Evolutionary conservation across 2,113 vertebrate species (phyloP).

Genomic region (Erinaceus europaeus): DNA sequence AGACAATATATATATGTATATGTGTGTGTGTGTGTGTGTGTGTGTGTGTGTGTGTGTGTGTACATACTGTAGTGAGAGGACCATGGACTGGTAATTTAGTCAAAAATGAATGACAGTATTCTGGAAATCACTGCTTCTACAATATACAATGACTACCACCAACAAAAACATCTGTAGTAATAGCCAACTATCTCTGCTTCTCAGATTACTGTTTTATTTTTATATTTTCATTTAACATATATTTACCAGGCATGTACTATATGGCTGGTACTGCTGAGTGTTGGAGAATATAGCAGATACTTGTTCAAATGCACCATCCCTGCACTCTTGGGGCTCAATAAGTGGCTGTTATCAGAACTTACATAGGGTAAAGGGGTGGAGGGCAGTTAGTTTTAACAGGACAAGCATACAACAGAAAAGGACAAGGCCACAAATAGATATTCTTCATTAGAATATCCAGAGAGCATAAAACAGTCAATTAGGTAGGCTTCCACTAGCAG

Average conservation of each 20-base stretch:
- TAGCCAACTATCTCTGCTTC: background rate
- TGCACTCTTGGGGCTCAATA: background rate
- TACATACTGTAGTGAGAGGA: no score
- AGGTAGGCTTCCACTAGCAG: no score
- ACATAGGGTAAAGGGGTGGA: background rate
- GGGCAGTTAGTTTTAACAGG: background rate
- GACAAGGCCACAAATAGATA: background rate
- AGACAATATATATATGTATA: no score
- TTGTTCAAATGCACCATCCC: background rate
- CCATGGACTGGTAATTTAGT: background rate
- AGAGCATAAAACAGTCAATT: background rate
- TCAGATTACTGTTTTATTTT: background rate
- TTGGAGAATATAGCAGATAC: background rate
- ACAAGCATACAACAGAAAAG: background rate
- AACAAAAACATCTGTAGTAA: background rate
- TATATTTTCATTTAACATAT: background rate
- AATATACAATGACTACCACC: no score
- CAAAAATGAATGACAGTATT: background rate
- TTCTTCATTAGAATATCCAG: background rate
- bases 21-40: no score
- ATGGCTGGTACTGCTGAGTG: background rate
- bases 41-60: no score
- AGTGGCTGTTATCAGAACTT: background rate
- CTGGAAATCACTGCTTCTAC: background rate
- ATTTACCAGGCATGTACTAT: background rate